Percentiles rank a stretch among this genome's conserved stretches.
These are phyloP conservation scores for Rana temporaria DNA, from an alignment of 2,113 vertebrate genomes.

Conservation along the genomic window DNA sequence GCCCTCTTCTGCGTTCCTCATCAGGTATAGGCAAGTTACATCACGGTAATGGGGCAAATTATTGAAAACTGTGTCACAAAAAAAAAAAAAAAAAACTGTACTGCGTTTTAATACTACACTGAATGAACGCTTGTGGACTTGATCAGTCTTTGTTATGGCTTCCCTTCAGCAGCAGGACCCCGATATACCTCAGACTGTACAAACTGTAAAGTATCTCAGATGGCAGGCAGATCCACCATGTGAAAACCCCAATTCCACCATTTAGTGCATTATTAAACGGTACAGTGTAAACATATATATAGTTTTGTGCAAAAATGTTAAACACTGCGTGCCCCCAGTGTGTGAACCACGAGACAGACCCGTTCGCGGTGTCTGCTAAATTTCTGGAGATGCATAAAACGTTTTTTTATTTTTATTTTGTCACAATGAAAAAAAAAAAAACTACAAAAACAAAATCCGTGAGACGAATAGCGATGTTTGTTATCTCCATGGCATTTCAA, in stretches of 20 bases:
- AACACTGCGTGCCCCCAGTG: too few relatives aligned
- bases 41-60: background rate
- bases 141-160: background rate
- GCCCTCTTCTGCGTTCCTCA: background rate
- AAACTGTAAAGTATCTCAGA: too few relatives aligned
- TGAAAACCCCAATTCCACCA: too few relatives aligned
- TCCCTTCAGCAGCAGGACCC: background rate
- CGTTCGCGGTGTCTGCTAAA: background rate
- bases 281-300: too few relatives aligned
- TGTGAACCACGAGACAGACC: background rate
- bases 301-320: too few relatives aligned
- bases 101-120: background rate
- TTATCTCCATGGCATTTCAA: constrained; percentile 7
- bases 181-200: constrained; percentile 2
- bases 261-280: too few relatives aligned
- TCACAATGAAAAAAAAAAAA: constrained; percentile 2
- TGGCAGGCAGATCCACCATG: too few relatives aligned
- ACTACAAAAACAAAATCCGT: background rate
- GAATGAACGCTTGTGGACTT: background rate
- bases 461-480: background rate
- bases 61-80: background rate
- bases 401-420: background rate
- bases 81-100: background rate
- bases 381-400: background rate
- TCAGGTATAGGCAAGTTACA: background rate